Evolutionary conservation across 2,888 invertebrate genomes (phyloP), one percentile per base, ranked within the genome.

Genomic region (Melinopterus prodromus): DNA sequence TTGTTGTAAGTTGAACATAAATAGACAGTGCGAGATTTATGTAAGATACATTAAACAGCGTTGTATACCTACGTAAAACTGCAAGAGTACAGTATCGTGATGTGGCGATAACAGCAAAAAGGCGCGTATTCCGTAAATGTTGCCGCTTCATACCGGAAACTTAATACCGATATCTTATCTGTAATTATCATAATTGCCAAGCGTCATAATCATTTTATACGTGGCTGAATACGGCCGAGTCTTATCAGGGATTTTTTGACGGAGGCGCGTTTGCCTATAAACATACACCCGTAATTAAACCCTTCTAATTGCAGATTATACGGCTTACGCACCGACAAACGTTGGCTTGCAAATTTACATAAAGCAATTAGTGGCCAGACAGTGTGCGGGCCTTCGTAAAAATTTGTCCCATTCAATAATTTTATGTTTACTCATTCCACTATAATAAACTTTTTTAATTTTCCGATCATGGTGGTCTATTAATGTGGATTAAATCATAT

Each of bases 171-270:
- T 53, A 53, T 53, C 53, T 53, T 53, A 53, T 53, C 53, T 53
- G 53, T 53, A 53, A 53, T 53, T 53, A 53, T 53, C 53, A 53
- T 53, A 53, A 53, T 53, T 53, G 53, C 53, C 9, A 53, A 2
- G 53, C 53, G 53, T 53, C 53, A 53, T 53, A 53, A 53, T 53
- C 53, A 53, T 53, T 53, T 53, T 53, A 53, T 53, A 53, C 53
- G 53, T 1, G 53, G 2, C 53, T 53, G 53, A 53, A 53, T 9
- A 53, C 53, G 53, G 53, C 12, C 53, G 53, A 0, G 53, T 53
- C 53, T 53, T 53, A 53, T 53, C 53, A 53, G 53, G 53, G 12
- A 53, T 53, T 53, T 53, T 53, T 53, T 12, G 53, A 53, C 2
- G 53, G 53, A 53, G 12, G 12, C 53, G 53, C 12, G 53, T 53